Evolutionary conservation across 2,113 vertebrate genomes (phyloP).

Genomic region (Galeopterus variegatus): DNA sequence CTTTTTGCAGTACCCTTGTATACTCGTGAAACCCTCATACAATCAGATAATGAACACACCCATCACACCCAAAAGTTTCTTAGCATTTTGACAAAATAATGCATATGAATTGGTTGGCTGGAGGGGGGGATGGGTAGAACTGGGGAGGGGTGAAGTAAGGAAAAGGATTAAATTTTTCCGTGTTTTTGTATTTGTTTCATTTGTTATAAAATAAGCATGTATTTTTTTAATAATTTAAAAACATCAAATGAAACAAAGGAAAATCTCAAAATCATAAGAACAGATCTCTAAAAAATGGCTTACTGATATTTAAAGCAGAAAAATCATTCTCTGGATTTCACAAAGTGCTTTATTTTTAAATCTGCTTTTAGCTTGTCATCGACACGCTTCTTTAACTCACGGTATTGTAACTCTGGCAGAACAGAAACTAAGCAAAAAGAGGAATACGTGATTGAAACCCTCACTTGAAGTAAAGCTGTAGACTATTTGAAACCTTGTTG

Average conservation of each 20-base stretch:
- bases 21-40: background rate
- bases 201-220: slow-evolving; percentile 19
- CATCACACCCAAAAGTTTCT: background rate
- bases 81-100: background rate
- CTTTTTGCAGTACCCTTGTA: no score
- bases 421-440: background rate
- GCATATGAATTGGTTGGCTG: background rate
- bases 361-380: background rate
- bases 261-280: background rate
- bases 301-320: background rate
- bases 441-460: background rate
- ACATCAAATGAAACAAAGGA: background rate
- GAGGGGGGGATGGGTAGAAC: background rate
- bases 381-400: background rate
- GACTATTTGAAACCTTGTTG: background rate
- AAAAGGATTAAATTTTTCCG: background rate
- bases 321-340: background rate
- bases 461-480: background rate
- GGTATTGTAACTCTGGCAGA: background rate
- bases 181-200: background rate
- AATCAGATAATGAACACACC: background rate
- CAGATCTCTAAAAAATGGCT: background rate
- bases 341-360: background rate
- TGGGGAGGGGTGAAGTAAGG: background rate
- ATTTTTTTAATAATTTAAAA: slow-evolving; percentile 59